Evolutionary conservation across 2,888 invertebrate genomes (phyloP).

Genomic region (Eremobia ochroleuca): DNA sequence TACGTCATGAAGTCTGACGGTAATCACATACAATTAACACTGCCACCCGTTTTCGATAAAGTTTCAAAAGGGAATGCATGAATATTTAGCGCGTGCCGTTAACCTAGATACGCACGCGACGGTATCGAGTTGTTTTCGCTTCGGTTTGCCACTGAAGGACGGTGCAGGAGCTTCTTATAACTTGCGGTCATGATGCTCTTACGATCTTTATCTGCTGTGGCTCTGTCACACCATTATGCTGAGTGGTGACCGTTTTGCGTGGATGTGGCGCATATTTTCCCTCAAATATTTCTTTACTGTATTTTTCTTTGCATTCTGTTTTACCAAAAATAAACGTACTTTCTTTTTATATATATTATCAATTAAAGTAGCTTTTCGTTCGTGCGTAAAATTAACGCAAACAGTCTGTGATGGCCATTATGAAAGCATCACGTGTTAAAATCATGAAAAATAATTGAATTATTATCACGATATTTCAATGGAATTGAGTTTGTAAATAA

Average conservation of each 20-base stretch:
- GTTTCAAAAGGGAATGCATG: slow-evolving; percentile 53
- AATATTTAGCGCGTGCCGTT: slow-evolving; percentile 54
- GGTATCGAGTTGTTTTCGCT: slow-evolving; percentile 26
- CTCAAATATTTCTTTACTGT: not conserved
- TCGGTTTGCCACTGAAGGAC: not conserved
- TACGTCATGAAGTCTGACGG: slow-evolving; percentile 3
- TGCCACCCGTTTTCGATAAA: slow-evolving; percentile 35
- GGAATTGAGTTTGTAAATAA: not conserved
- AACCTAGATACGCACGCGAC: slow-evolving; percentile 60
- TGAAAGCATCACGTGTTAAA: not conserved
- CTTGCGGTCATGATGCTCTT: not conserved
- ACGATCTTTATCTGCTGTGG: not conserved
- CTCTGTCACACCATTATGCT: not conserved
- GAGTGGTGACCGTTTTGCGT: not conserved
- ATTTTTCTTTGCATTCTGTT: not conserved
- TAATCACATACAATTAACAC: slow-evolving; percentile 54
- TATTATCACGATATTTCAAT: not conserved
- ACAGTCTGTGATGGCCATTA: not conserved
- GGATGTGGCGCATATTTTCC: not conserved
- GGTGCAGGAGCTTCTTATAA: not conserved
- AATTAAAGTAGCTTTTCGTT: not conserved
- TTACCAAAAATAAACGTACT: not conserved
- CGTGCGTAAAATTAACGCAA: not conserved
- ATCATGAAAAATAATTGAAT: not conserved
- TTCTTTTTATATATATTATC: not conserved